Evolutionary conservation across 2,888 invertebrate species (phyloP).

Genomic region (Caradrina kadenii): DNA sequence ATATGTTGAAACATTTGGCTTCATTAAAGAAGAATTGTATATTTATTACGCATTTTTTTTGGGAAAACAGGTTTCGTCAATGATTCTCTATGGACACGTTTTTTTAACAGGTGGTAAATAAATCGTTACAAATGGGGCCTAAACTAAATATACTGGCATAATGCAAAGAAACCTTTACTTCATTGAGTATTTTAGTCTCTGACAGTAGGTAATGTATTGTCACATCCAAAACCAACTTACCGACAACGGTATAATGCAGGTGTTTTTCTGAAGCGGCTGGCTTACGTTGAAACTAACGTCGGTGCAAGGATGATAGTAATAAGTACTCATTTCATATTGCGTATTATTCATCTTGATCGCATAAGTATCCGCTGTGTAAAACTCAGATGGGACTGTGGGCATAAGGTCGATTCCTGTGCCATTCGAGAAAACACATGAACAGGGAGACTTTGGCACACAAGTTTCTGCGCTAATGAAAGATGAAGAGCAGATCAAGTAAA

Average conservation of each 20-base stretch:
- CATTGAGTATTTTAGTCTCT: background rate
- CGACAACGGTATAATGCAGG: slow-evolving; percentile 74
- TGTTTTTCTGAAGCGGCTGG: slow-evolving; percentile 59
- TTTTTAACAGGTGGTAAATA: slow-evolving; percentile 4
- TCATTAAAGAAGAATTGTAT: slow-evolving; percentile 41
- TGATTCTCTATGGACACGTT: slow-evolving; percentile 32
- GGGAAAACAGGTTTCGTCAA: slow-evolving; percentile 55
- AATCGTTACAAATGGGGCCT: slow-evolving; percentile 5
- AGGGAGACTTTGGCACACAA: slow-evolving; percentile 80
- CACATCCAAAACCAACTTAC: slow-evolving; percentile 68
- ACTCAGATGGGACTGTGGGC: slow-evolving; percentile 73
- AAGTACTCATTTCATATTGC: slow-evolving; percentile 76
- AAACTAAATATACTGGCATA: background rate
- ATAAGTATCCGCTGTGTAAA: slow-evolving; percentile 76
- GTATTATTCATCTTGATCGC: slow-evolving; percentile 64
- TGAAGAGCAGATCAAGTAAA: slow-evolving; percentile 63
- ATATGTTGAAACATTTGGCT: slow-evolving; percentile 29
- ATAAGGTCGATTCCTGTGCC: slow-evolving; percentile 87
- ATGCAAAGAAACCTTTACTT: background rate
- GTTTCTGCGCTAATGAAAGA: slow-evolving; percentile 70
- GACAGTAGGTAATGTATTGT: background rate
- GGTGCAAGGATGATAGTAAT: slow-evolving; percentile 84
- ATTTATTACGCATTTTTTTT: slow-evolving; percentile 43
- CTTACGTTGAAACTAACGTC: slow-evolving; percentile 72
- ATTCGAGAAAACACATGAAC: slow-evolving; percentile 85